phyloP scores from a whole-genome alignment of 2,888 invertebrate species.

The Drosophila peninsularis region DNA sequence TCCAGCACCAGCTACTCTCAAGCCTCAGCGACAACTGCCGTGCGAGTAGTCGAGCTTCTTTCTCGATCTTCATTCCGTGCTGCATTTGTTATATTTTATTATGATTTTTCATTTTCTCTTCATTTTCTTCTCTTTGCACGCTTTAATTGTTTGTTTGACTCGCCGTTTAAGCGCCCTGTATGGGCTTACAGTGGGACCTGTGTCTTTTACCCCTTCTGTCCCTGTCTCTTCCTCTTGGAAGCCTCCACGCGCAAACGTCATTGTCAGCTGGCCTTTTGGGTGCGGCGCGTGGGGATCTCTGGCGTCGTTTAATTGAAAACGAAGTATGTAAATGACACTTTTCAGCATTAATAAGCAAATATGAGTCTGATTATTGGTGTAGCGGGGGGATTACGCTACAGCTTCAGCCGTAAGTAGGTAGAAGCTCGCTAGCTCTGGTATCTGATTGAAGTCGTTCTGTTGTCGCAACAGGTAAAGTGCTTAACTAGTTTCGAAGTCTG shows the following conservation, averaged over 20 bases:
- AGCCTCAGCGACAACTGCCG: constrained; percentile 45
- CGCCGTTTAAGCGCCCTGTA: constrained; percentile 64
- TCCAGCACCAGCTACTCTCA: constrained; percentile 39
- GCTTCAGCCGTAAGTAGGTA: constrained; percentile 50
- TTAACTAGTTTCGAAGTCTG: constrained; percentile 49
- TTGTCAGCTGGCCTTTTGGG: constrained; percentile 56
- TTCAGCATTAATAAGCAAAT: constrained; percentile 82
- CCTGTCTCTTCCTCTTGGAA: background rate
- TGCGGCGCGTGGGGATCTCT: constrained; percentile 68
- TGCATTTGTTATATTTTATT: constrained; percentile 62
- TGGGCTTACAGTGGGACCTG: constrained; percentile 8
- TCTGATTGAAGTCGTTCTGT: constrained; percentile 54
- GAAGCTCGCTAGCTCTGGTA: constrained; percentile 48
- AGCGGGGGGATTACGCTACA: constrained; percentile 65
- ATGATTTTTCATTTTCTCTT: constrained; percentile 53
- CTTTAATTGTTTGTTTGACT: constrained; percentile 81
- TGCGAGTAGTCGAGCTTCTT: constrained; percentile 35
- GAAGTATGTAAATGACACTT: constrained; percentile 82
- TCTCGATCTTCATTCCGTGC: constrained; percentile 9
- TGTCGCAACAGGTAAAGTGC: constrained; percentile 60
- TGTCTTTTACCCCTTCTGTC: background rate
- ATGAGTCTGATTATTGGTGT: constrained; percentile 79
- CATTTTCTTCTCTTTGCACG: constrained; percentile 46
- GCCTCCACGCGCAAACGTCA: constrained; percentile 50
- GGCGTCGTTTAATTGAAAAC: constrained; percentile 81